phyloP scores from a whole-genome alignment of 1,140 invertebrate species.

The Panulirus ornatus region DNA sequence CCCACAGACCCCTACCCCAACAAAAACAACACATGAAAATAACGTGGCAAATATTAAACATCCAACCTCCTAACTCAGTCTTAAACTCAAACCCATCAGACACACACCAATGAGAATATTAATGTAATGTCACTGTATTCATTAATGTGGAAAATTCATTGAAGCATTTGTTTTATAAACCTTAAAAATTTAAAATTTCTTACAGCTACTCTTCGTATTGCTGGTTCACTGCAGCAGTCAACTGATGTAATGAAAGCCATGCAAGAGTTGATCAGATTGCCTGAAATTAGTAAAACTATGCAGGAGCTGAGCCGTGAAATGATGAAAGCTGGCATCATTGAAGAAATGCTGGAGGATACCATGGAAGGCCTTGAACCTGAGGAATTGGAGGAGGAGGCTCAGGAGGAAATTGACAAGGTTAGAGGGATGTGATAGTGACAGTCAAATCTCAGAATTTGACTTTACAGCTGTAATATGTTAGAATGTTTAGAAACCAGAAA shows the following conservation, averaged over 20 bases:
- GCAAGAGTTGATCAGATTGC: constrained; percentile 92
- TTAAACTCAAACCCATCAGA: too few species aligned
- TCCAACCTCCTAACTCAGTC: too few species aligned
- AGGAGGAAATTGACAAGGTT: constrained; percentile 76
- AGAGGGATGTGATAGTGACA: not conserved
- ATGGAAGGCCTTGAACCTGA: constrained; percentile 88
- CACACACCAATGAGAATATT: too few species aligned
- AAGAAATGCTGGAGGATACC: constrained; percentile 99
- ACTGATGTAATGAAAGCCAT: constrained; percentile 98
- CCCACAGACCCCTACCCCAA: too few species aligned
- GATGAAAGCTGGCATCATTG: constrained; percentile 93
- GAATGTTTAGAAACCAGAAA: too few species aligned
- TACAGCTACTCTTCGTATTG: constrained; percentile 91
- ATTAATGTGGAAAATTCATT: too few species aligned
- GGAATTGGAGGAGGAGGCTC: constrained; percentile 79
- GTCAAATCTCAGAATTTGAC: not conserved
- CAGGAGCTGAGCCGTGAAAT: constrained; percentile 90
- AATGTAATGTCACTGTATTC: too few species aligned
- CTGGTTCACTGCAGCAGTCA: constrained; percentile 93
- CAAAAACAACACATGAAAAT: too few species aligned
- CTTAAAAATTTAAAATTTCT: too few species aligned
- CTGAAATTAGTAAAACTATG: constrained; percentile 97
- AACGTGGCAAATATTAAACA: too few species aligned
- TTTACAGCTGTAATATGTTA: too few species aligned
- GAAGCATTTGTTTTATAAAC: too few species aligned